phyloP scores from a whole-genome alignment of 2,113 vertebrate species.

The Myrmecobius fasciatus region DNA sequence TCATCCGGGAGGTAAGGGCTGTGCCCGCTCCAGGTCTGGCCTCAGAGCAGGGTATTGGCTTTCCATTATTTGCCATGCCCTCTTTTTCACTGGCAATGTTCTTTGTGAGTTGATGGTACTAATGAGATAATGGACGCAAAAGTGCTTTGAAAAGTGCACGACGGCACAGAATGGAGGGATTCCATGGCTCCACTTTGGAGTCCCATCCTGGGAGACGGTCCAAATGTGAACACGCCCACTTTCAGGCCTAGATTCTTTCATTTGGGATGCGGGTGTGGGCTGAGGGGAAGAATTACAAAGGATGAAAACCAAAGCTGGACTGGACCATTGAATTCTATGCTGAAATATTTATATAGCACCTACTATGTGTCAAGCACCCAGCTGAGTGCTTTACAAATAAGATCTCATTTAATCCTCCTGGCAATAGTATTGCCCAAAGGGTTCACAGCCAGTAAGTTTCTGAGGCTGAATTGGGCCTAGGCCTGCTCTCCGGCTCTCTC shows the following conservation, averaged over 20 bases:
- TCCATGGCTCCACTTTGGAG: constrained; percentile 35
- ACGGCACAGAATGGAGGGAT: constrained; percentile 4
- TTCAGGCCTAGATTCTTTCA: background rate
- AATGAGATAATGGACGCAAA: constrained; percentile 55
- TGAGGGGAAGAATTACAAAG: background rate
- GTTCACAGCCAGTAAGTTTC: background rate
- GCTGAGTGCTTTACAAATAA: background rate
- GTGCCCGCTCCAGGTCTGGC: too few species aligned
- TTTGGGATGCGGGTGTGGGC: background rate
- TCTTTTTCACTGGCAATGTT: constrained; percentile 70
- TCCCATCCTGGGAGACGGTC: background rate
- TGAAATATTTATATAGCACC: background rate
- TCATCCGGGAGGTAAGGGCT: constrained; percentile 35
- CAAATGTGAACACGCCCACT: background rate
- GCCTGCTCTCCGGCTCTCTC: background rate
- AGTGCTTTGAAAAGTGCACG: constrained; percentile 53
- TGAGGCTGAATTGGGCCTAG: background rate
- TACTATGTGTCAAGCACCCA: background rate
- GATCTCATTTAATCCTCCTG: background rate
- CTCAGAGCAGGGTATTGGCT: background rate
- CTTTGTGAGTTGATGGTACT: constrained; percentile 57
- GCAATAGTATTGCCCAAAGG: background rate
- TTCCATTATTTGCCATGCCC: constrained; percentile 63
- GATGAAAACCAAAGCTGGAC: background rate
- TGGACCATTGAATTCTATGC: background rate